Base-by-base conservation (phyloP, 1,140 invertebrate species). In the Sesamia nonagrioides region DNA sequence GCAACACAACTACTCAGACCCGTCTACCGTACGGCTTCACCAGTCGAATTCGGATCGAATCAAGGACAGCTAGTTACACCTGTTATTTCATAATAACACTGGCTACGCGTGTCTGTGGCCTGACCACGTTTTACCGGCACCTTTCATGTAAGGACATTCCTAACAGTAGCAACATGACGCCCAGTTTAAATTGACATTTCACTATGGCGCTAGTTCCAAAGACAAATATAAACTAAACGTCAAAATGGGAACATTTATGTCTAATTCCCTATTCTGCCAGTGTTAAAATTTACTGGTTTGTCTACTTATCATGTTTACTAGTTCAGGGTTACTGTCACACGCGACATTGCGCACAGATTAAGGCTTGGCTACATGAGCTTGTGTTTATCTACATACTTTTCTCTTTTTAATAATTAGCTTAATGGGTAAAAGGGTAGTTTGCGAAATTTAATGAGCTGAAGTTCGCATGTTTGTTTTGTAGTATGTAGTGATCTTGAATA, bases 241-340 rank as follows among this genome's bases (percentile, higher is more conserved):
- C 50, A 52, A 56, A 56, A 56, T 56, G 9, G 11, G 17, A 27
- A 56, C 17, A 21, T 13, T 58, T 33, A 21, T 9, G 2, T 58
- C 33, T 15, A 33, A 21, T 58, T 58, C 8, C 13, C 18, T 33
- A 27, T 21, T 58, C 6, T 9, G 11, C 11, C 27, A 0, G 21
- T 58, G 54, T 33, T 21, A 58, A 58, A 9, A 13, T 58, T 27
- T 4, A n/a, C 33, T 37, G 60, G 35, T 60, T 15, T 45, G 35
- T 66, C 37, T 21, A 50, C 18, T 1, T 69, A 11, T 69, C 66
- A 18, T 48, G 18, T 37, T 69, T 7, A 66, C 18, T 13, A 18
- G 37, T 66, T 66, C 66, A 69, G 66, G 66, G 66, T 69, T 69
- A 69, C 9, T 27, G 63, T 48, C 18, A 48, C 66, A 69, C 66